Conservation (phyloP, 2,888 invertebrate species). For the Opisthograptis luteolata region DNA sequence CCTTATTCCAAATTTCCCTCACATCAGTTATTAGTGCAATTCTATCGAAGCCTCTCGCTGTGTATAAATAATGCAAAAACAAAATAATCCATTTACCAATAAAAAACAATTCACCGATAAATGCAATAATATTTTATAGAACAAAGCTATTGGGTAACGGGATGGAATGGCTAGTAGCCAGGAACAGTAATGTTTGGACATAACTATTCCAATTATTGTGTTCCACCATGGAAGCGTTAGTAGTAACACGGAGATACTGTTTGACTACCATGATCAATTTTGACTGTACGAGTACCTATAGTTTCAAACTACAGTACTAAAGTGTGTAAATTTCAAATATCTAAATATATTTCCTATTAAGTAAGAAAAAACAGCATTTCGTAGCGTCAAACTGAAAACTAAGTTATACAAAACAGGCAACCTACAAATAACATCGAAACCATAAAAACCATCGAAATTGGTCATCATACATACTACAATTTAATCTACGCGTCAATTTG, state of each 20-base stretch:
- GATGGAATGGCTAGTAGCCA: conserved; percentile 12
- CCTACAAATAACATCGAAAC: too few relatives aligned
- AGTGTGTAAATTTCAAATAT: too few relatives aligned
- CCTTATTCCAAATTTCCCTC: too few relatives aligned
- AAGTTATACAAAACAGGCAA: too few relatives aligned
- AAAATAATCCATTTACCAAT: conserved; percentile 11
- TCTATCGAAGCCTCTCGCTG: not conserved
- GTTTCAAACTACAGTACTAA: too few relatives aligned
- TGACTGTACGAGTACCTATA: too few relatives aligned
- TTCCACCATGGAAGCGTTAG: conserved; percentile 27
- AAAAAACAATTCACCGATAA: conserved; percentile 4
- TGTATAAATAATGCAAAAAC: conserved; percentile 13
- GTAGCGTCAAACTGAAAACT: too few relatives aligned
- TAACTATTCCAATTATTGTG: conserved; percentile 32
- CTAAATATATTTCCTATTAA: too few relatives aligned
- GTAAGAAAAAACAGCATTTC: too few relatives aligned
- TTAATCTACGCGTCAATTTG: too few relatives aligned
- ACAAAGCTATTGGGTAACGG: conserved; percentile 6
- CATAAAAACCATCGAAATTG: too few relatives aligned
- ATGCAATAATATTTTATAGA: conserved; percentile 8
- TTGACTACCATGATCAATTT: not conserved
- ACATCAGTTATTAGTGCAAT: not conserved
- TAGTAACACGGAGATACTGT: conserved; percentile 24
- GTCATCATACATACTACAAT: too few relatives aligned
- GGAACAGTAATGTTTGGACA: conserved; percentile 15